Conservation (phyloP, 2,888 invertebrate species). For the Thymelicus sylvestris region DNA sequence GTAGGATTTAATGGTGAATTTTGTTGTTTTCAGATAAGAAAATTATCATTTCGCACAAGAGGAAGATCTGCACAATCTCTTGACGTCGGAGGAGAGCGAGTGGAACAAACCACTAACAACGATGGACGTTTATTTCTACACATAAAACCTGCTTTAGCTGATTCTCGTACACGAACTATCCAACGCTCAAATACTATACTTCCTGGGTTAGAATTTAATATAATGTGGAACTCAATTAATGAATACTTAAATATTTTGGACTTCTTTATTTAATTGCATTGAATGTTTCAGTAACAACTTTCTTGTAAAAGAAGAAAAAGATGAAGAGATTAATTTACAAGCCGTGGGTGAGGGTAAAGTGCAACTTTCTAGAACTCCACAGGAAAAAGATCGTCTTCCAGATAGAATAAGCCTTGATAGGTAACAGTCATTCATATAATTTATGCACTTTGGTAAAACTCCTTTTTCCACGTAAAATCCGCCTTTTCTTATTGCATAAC, state of each 20-base stretch:
- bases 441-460: too few species aligned
- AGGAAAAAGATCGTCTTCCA: conserved; percentile 93
- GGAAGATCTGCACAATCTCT: conserved; percentile 80
- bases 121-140: conserved; percentile 76
- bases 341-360: conserved; percentile 87
- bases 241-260: not conserved
- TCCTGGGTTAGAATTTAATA: conserved; percentile 57
- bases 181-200: conserved; percentile 83
- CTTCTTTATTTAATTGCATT: not conserved
- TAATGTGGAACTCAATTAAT: not conserved
- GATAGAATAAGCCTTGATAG: conserved; percentile 95
- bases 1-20: not conserved
- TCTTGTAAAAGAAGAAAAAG: conserved; percentile 63
- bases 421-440: conserved; percentile 55
- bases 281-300: conserved; percentile 17
- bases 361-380: conserved; percentile 88
- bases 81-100: conserved; percentile 64
- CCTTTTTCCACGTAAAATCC: not conserved
- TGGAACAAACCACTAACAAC: conserved; percentile 63
- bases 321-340: conserved; percentile 79
- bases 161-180: conserved; percentile 59
- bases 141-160: conserved; percentile 77
- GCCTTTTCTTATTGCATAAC: not conserved
- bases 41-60: conserved; percentile 75
- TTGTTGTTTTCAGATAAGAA: conserved; percentile 64